Base-by-base conservation (phyloP, 2,888 invertebrate genomes). In the Zelleria hepariella region DNA sequence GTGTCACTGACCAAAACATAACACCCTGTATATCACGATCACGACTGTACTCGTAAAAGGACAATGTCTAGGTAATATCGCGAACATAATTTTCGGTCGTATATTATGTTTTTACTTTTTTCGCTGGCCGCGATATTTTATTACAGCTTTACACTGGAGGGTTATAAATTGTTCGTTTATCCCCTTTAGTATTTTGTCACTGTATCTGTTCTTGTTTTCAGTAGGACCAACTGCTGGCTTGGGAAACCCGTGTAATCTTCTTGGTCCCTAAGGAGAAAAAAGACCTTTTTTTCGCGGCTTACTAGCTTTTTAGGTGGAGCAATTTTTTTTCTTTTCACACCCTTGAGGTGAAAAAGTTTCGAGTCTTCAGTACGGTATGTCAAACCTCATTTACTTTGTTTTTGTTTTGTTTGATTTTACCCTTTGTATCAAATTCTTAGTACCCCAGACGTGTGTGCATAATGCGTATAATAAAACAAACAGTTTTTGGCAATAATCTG, bases 51-150 rank as follows among this genome's bases (percentile, higher is more conserved):
- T 42, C 32, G 32, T 42, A 42, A 42, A 42, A 42, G 32, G 32
- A 42, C 32, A 42, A 42, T 42, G 32, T 42, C 32, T 42, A 42
- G 32, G 32, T 42, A 42, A 10, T 42, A 42, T 42, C 15, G 32
- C 32, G 32, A 42, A 42, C 32, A 42, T 42, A 42, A 42, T 15
- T 42, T 42, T 42, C 32, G 32, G 57, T 58, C 59, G 60, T 25
- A 21, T 51, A 51, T 51, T 51, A 51, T 23, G 20, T 51, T 23
- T 20, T 20, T 51, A 20, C 51, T 51, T 51, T 51, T 51, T 51
- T 8, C 23, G 18, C 32, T 51, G 23, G 23, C 51, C 10, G 51
- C 23, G 6, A 23, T 51, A 21, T 51, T 51, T 51, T 51, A 51
- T 51, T 20, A 51, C 51, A 51, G 51, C 51, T 51, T 51, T 51